A percentile compares a stretch with the other conserved stretches of the same genome.
These are phyloP conservation scores for Tauraco erythrolophus DNA, from an alignment of 2,113 vertebrate species.

Conservation along the genomic window DNA sequence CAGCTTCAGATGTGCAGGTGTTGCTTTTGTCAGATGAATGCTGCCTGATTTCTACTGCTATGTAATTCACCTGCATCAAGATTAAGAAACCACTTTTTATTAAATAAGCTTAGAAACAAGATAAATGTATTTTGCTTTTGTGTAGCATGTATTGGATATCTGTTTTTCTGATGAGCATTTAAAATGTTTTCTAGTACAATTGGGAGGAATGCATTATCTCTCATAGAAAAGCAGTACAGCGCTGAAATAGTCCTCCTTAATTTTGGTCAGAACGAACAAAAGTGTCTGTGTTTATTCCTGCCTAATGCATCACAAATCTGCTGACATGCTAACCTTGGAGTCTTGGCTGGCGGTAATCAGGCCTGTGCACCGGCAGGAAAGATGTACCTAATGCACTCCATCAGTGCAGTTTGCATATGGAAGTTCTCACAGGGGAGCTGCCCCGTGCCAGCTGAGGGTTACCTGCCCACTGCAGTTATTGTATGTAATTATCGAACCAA, in stretches of 20 bases:
- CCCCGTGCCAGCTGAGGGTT: constrained; percentile 92
- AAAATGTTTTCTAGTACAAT: constrained; percentile 59
- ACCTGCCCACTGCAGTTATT: constrained; percentile 93
- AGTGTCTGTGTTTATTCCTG: constrained; percentile 89
- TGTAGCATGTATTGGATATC: constrained; percentile 40
- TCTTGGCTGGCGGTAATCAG: constrained; percentile 85
- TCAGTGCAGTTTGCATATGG: constrained; percentile 93
- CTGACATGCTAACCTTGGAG: constrained; percentile 89
- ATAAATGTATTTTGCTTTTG: constrained; percentile 66
- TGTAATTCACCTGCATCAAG: constrained; percentile 69
- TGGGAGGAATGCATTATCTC: constrained; percentile 65
- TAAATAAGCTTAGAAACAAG: constrained; percentile 74
- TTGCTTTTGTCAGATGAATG: constrained; percentile 65
- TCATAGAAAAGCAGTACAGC: constrained; percentile 53
- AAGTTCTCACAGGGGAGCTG: constrained; percentile 90
- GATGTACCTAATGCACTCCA: constrained; percentile 83
- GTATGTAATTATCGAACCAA: constrained; percentile 98
- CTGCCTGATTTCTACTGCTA: constrained; percentile 67
- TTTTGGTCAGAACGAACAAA: constrained; percentile 80
- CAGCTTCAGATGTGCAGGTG: constrained; percentile 23
- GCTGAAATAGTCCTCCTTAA: constrained; percentile 76
- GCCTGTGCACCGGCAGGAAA: constrained; percentile 80
- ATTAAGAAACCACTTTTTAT: constrained; percentile 72
- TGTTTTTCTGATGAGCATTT: constrained; percentile 61
- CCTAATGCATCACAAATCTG: constrained; percentile 91